Percentiles rank a stretch among this genome's conserved stretches.
Conservation (phyloP, 2,888 invertebrate genomes). For the Orgyia antiqua region DNA sequence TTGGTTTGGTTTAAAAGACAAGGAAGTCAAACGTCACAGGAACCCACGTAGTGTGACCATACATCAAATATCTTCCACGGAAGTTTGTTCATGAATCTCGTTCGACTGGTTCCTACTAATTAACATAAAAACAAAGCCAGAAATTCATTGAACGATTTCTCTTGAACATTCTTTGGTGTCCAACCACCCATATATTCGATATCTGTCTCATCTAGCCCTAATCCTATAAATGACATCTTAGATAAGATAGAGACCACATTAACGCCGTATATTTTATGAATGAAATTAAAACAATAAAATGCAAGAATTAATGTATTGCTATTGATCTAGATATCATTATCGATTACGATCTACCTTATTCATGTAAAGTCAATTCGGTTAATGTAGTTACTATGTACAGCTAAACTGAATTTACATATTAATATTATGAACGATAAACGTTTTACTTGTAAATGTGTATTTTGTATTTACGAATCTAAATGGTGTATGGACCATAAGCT, state of each 20-base stretch:
- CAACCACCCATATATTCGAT: conserved; percentile 59
- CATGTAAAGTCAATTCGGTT: too few relatives aligned
- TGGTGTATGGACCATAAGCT: too few relatives aligned
- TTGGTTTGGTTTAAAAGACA: conserved; percentile 14
- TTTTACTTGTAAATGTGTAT: too few relatives aligned
- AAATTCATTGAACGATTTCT: conserved; percentile 69
- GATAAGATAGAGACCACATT: conserved; percentile 56
- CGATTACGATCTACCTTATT: too few relatives aligned
- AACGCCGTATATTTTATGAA: conserved; percentile 36
- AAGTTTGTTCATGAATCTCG: conserved; percentile 53
- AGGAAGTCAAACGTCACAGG: conserved; percentile 27
- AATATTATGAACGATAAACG: too few relatives aligned
- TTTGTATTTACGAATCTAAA: too few relatives aligned
- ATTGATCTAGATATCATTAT: too few relatives aligned
- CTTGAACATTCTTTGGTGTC: conserved; percentile 58
- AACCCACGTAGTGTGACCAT: conserved; percentile 42
- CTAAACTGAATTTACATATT: too few relatives aligned
- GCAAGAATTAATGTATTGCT: too few relatives aligned
- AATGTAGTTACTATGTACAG: too few relatives aligned
- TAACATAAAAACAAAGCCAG: conserved; percentile 73
- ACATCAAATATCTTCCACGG: conserved; percentile 59
- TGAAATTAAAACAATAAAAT: conserved; percentile 29
- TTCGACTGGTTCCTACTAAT: conserved; percentile 57
- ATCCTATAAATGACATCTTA: conserved; percentile 75
- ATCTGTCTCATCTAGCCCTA: conserved; percentile 70